Evolutionary conservation across 2,888 invertebrate genomes (phyloP).

Genomic region (Drosophila helvetica): DNA sequence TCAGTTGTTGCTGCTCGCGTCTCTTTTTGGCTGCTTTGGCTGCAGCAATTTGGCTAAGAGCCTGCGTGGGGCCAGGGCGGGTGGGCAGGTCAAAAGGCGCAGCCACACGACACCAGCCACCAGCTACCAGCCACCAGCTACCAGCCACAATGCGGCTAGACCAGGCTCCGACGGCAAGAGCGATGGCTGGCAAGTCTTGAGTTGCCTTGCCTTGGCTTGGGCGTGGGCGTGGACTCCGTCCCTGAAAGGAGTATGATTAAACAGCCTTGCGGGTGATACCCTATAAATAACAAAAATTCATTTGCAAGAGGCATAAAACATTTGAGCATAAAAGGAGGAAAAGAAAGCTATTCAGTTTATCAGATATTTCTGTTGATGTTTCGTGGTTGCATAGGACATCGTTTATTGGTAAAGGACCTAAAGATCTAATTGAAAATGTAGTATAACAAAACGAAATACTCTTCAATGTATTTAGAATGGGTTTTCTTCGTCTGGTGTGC

Average conservation of each 20-base stretch:
- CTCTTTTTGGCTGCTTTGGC: slow-evolving; percentile 39
- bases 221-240: neutral
- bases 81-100: slow-evolving; percentile 75
- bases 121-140: slow-evolving; percentile 24
- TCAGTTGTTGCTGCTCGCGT: slow-evolving; percentile 3
- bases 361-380: too few relatives aligned
- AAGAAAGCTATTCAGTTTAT: too few relatives aligned
- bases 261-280: slow-evolving; percentile 23
- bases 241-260: slow-evolving; percentile 38
- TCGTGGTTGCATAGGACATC: too few relatives aligned
- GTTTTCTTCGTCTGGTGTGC: too few relatives aligned
- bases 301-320: neutral
- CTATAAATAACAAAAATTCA: neutral
- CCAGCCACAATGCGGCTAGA: slow-evolving; percentile 52
- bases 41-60: slow-evolving; percentile 79
- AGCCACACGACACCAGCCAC: slow-evolving; percentile 52
- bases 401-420: too few relatives aligned
- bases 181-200: neutral
- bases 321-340: neutral
- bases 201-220: slow-evolving; percentile 16
- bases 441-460: too few relatives aligned
- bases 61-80: slow-evolving; percentile 49
- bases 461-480: too few relatives aligned
- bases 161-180: slow-evolving; percentile 49
- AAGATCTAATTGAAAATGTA: too few relatives aligned